These are phyloP conservation scores for Sabatieria punctata DNA, from an alignment of 2,888 invertebrate species.

Conservation along the genomic window DNA sequence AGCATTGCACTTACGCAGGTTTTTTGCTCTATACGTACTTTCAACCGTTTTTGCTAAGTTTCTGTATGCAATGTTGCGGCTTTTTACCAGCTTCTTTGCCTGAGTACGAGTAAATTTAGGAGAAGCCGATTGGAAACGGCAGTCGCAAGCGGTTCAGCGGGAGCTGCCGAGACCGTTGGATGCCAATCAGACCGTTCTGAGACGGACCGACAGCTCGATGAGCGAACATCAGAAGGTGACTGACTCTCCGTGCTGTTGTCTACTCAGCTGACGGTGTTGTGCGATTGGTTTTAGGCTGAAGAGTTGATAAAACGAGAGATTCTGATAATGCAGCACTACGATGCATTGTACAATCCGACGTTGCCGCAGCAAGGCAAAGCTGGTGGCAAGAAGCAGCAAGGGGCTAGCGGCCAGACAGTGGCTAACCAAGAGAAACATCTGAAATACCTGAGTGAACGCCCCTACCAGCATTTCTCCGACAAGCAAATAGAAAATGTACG, in stretches of 20 bases:
- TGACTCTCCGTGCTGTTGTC: background rate
- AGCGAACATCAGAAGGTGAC: conserved; percentile 60
- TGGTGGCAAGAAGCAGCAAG: conserved; percentile 7
- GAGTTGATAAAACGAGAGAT: conserved; percentile 89
- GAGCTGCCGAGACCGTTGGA: conserved; percentile 64
- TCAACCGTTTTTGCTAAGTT: too few species aligned
- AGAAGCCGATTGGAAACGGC: conserved; percentile 50
- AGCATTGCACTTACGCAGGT: too few species aligned
- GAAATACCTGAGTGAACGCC: conserved; percentile 65
- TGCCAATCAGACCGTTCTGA: conserved; percentile 61
- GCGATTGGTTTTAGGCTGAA: conserved; percentile 49
- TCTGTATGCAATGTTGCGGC: too few species aligned
- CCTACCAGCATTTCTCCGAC: conserved; percentile 53
- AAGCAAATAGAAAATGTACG: conserved; percentile 34
- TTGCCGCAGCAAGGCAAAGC: conserved; percentile 30
- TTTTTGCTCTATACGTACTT: too few species aligned
- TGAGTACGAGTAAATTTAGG: conserved; percentile 34
- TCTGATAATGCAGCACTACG: conserved; percentile 82
- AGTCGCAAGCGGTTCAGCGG: conserved; percentile 71
- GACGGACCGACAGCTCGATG: conserved; percentile 57
- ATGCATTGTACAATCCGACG: conserved; percentile 59
- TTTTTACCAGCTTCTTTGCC: too few species aligned
- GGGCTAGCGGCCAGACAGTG: conserved; percentile 27
- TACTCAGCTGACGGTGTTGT: background rate
- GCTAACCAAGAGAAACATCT: conserved; percentile 51